These are phyloP conservation scores for Dermatemys mawii DNA, from an alignment of 2,113 vertebrate genomes.

Conservation along the genomic window DNA sequence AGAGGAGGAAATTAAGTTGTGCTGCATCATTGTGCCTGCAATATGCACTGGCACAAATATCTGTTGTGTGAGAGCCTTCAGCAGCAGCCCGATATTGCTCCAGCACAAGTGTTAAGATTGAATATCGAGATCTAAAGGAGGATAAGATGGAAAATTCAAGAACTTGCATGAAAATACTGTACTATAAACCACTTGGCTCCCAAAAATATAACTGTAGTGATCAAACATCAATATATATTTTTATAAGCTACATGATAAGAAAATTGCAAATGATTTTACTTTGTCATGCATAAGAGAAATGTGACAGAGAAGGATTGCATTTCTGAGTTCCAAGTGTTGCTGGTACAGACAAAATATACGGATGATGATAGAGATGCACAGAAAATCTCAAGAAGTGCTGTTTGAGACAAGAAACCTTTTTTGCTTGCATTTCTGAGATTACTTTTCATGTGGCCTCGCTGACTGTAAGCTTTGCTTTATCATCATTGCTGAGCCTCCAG, in stretches of 20 bases:
- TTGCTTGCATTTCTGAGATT: conserved; percentile 54
- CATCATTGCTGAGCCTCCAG: conserved; percentile 65
- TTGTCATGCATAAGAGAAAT: neutral
- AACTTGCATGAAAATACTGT: neutral
- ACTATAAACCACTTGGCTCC: neutral
- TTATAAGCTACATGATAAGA: neutral
- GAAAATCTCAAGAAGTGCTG: conserved; percentile 5
- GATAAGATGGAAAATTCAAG: neutral
- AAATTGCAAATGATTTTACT: neutral
- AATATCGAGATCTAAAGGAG: neutral
- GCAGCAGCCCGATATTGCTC: neutral
- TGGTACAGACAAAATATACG: neutral
- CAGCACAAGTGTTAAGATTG: rapidly evolving
- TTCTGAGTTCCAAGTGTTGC: neutral
- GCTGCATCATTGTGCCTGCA: conserved; percentile 44
- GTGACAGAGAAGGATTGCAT: neutral
- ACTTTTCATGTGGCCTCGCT: conserved; percentile 46
- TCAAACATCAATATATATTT: neutral
- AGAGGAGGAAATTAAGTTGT: conserved; percentile 43
- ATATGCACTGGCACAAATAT: conserved; percentile 34
- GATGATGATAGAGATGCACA: neutral
- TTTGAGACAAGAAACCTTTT: conserved; percentile 25
- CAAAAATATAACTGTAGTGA: neutral
- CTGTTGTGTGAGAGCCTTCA: neutral
- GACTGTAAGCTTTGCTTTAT: conserved; percentile 71